Conservation (phyloP, 2,113 vertebrate genomes). For the Aythya baeri region DNA sequence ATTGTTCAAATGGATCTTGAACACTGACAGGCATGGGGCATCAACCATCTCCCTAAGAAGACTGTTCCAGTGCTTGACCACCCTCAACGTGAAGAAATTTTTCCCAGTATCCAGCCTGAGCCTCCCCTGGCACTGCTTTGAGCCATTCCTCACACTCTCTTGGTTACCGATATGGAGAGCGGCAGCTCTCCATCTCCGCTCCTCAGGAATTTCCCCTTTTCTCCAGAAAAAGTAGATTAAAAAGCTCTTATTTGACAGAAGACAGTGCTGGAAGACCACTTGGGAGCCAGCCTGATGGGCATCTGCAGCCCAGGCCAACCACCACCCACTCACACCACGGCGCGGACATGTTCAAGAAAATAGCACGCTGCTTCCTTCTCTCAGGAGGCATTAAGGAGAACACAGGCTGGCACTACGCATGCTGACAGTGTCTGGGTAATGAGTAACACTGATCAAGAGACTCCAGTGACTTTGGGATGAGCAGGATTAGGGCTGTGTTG, state of each 20-base stretch:
- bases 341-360: not conserved
- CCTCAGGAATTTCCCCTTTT: not conserved
- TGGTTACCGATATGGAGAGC: not conserved
- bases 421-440: not conserved
- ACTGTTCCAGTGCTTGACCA: not conserved
- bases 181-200: not conserved
- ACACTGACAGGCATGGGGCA: not conserved
- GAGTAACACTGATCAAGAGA: not conserved
- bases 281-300: not conserved
- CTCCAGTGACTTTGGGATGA: not conserved
- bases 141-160: not conserved
- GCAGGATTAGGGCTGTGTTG: not conserved
- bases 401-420: not conserved
- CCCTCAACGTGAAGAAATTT: not conserved
- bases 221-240: not conserved
- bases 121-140: not conserved
- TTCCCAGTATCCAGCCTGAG: not conserved
- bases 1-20: not conserved
- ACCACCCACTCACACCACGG: fast-evolving
- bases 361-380: not conserved
- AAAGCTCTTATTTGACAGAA: not conserved
- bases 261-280: not conserved
- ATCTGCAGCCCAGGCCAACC: not conserved
- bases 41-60: not conserved
- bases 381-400: not conserved